Base-by-base conservation (phyloP, 2,888 invertebrate species). In the Phragmatobia fuliginosa region DNA sequence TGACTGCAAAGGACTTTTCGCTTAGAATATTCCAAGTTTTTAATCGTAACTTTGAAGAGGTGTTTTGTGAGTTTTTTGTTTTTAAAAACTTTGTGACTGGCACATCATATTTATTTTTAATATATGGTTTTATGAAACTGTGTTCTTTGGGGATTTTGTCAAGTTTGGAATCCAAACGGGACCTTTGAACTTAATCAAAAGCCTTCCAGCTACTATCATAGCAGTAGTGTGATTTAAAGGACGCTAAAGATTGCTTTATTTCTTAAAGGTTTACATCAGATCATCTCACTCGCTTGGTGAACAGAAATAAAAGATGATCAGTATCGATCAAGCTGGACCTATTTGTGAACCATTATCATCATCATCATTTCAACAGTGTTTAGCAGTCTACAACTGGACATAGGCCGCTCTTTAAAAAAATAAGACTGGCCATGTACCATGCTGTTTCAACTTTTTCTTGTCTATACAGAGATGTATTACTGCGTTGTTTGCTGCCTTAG, bases 1-100 rank as follows among this genome's bases (percentile, higher is more conserved):
- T 18, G 45, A 36, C 32, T 62, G 60, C 18, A 28, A 62, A 72
- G 32, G 28, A 71, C 25, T 38, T 61, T 36, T 38, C 38, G 61
- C 16, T 33, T 4, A 28, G 25, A 61, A 61, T 61, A 36, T 61
- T 25, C 49, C n/a, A 21, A n/a, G 10, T 7, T 49, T 49, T 49
- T 49, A 49, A 49, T 49, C n/a, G n/a, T 49, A n/a, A 49, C 49
- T n/a, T 49, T 49, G 49, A 10, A 49, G 21, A 3, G 10, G 10
- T 3, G 8, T 49, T 49, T 25, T 8, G 1, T 10, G n/a, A 49
- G 49, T 49, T 49, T 49, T 49, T 49, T 49, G 0, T 10, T 3
- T 7, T 21, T 45, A 45, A 18, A 45, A 45, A 21, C 21, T 21
- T 21, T 45, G 45, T 45, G 45, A 21, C 45, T 45, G 45, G 21